Evolutionary conservation across 2,797 vertebrate genomes (phyloP).

Genomic region (Betta splendens): DNA sequence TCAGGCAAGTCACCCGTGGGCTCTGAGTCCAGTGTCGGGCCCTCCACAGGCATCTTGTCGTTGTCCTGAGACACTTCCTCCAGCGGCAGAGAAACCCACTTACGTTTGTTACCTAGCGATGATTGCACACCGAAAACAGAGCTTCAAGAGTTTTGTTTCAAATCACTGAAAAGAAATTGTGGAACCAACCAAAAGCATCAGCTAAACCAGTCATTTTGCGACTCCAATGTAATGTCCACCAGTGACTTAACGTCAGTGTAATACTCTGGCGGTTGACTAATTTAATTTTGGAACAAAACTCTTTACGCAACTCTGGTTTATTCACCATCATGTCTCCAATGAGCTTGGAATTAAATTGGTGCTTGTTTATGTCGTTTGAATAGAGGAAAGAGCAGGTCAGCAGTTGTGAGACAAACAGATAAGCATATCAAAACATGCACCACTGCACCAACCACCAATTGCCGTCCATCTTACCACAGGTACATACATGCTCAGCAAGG

Average conservation of each 20-base stretch:
- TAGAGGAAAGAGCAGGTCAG: conserved; percentile 8
- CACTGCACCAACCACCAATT: conserved; percentile 41
- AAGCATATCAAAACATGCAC: conserved; percentile 54
- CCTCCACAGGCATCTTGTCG: conserved; percentile 70
- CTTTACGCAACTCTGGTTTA: conserved; percentile 14
- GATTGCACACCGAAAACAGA: conserved; percentile 71
- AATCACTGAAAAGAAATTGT: neutral
- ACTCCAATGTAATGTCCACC: neutral
- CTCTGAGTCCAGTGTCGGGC: conserved; percentile 70
- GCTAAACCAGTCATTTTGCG: neutral
- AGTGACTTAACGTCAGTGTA: neutral
- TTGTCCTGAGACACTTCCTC: conserved; percentile 84
- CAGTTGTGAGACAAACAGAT: conserved; percentile 12
- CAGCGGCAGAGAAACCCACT: conserved; percentile 90
- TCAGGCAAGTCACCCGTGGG: conserved; percentile 63
- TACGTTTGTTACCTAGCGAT: conserved; percentile 88
- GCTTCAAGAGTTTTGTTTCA: conserved; percentile 56
- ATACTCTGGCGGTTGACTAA: no score
- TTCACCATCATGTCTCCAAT: neutral
- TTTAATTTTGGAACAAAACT: conserved; percentile 25
- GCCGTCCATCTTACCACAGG: conserved; percentile 1
- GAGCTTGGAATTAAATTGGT: neutral
- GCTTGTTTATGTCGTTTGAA: neutral
- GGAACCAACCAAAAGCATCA: neutral
- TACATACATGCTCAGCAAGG: conserved; percentile 45